These are phyloP conservation scores for Oryzias celebensis DNA, from an alignment of 2,113 vertebrate species.

Conservation along the genomic window DNA sequence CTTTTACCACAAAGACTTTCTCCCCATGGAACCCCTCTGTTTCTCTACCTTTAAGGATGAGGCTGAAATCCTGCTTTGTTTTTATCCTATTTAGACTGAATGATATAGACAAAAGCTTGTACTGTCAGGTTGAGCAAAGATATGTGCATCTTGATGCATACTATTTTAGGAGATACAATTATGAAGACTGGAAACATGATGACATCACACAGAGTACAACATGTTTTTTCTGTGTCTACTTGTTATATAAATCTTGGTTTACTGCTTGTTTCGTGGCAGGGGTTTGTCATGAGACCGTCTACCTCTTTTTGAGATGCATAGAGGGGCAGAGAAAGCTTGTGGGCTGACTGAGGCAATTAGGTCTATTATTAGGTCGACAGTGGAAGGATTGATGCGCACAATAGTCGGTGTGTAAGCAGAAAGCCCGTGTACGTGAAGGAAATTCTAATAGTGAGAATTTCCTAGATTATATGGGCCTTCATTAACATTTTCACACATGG, in stretches of 20 bases:
- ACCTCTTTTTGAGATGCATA: constrained; percentile 68
- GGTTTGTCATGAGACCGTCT: constrained; percentile 60
- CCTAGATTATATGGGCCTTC: constrained; percentile 89
- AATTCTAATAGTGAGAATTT: constrained; percentile 90
- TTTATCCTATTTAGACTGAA: constrained; percentile 66
- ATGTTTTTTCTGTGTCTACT: constrained; percentile 40
- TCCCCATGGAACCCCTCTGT: constrained; percentile 13
- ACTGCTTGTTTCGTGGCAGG: constrained; percentile 47
- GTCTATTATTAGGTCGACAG: constrained; percentile 83
- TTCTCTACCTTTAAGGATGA: constrained; percentile 62
- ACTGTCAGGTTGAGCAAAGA: constrained; percentile 62
- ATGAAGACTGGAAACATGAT: constrained; percentile 38
- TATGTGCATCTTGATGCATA: constrained; percentile 70
- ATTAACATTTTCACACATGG: constrained; percentile 97
- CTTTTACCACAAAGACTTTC: constrained; percentile 21
- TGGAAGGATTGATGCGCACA: constrained; percentile 85
- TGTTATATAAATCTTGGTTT: constrained; percentile 62
- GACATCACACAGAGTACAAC: constrained; percentile 56
- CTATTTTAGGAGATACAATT: constrained; percentile 58
- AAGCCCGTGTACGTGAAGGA: constrained; percentile 83
- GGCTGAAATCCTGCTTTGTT: constrained; percentile 66
- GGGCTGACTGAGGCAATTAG: constrained; percentile 81
- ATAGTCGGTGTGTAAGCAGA: constrained; percentile 82
- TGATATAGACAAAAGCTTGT: constrained; percentile 46
- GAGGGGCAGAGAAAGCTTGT: constrained; percentile 64